A percentile compares a stretch with the other conserved stretches of the same genome.
phyloP scores from a whole-genome alignment of 2,113 vertebrate genomes.

The Perca fluviatilis region DNA sequence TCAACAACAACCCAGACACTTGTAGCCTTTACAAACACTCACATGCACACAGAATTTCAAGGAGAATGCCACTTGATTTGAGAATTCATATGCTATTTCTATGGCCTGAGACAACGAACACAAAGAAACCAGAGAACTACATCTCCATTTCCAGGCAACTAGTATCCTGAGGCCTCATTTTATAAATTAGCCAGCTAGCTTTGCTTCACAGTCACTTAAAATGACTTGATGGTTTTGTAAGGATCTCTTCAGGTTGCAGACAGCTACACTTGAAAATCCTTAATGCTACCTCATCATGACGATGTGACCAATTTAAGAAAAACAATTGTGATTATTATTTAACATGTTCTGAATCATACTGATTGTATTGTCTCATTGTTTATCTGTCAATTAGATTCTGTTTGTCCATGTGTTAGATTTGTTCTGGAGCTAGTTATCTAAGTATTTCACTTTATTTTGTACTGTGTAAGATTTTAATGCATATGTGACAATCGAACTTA shows the following conservation, averaged over 20 bases:
- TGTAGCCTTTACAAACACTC: conserved; percentile 16
- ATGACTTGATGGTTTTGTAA: background rate
- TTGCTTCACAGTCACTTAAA: background rate
- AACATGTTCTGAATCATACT: background rate
- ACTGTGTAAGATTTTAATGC: too few species aligned
- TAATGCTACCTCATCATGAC: background rate
- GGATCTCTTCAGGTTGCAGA: background rate
- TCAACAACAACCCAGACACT: conserved; percentile 59
- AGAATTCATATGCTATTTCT: conserved; percentile 52
- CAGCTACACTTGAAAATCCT: background rate
- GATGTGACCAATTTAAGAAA: background rate
- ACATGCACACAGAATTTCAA: conserved; percentile 42
- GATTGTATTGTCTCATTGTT: too few species aligned
- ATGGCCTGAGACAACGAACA: conserved; percentile 45
- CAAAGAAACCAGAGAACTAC: conserved; percentile 33
- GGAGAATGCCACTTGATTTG: conserved; percentile 41
- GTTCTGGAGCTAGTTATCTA: too few species aligned
- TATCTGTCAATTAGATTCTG: too few species aligned
- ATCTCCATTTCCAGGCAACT: conserved; percentile 10
- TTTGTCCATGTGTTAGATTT: too few species aligned
- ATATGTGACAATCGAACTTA: too few species aligned
- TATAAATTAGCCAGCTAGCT: background rate
- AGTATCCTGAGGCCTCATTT: background rate
- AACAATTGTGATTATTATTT: background rate
- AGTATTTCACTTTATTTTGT: too few species aligned